These are phyloP conservation scores for Andrena chrysosceles DNA, from an alignment of 2,888 invertebrate species.

Conservation along the genomic window DNA sequence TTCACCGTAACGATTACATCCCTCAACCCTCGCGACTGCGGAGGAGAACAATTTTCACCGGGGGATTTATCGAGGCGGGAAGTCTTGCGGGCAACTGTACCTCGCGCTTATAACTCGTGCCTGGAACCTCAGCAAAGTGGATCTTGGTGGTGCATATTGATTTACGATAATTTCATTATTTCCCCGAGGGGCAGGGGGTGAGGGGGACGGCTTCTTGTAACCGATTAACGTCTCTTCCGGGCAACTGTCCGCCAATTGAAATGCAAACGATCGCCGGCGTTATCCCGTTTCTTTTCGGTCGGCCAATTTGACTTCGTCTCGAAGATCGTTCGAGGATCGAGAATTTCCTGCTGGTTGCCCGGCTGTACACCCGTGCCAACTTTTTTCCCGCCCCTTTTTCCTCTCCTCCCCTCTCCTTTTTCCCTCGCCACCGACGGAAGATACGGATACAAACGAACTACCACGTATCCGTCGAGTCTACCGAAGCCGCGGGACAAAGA, in stretches of 20 bases:
- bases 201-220: conserved; percentile 60
- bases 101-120: conserved; percentile 59
- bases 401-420: neutral
- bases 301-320: conserved; percentile 49
- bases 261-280: conserved; percentile 68
- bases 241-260: conserved; percentile 72
- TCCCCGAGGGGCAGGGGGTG: conserved; percentile 44
- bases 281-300: conserved; percentile 57
- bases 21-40: neutral
- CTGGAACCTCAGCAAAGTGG: conserved; percentile 61
- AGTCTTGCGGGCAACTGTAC: conserved; percentile 71
- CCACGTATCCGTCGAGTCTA: conserved; percentile 39
- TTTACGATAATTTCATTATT: conserved; percentile 76
- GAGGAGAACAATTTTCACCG: conserved; percentile 37
- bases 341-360: conserved; percentile 20
- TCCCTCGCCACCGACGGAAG: neutral
- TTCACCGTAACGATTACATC: conserved; percentile 39
- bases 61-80: conserved; percentile 42
- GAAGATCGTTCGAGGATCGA: conserved; percentile 47
- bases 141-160: conserved; percentile 71
- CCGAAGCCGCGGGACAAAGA: conserved; percentile 63
- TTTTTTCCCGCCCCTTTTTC: conserved; percentile 1
- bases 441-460: conserved; percentile 36
- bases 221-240: conserved; percentile 72
- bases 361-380: conserved; percentile 19